Base-by-base conservation (phyloP, 2,888 invertebrate species). In the Empis stercorea region DNA sequence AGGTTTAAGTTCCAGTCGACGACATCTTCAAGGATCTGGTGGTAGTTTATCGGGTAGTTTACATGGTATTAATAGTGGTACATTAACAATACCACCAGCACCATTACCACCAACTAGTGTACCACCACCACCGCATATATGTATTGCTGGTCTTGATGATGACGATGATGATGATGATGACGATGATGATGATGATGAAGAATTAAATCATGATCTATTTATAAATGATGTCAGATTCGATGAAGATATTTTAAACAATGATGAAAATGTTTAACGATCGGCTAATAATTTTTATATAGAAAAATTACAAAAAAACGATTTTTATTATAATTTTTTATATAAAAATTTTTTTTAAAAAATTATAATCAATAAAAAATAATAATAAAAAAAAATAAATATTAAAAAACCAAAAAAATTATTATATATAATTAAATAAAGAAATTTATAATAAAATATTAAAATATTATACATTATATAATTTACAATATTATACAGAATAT, bases 41-140 rank as follows among this genome's bases (percentile, higher is more conserved):
- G 61, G 65, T 44, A 70, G 70, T 54, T 62, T 70, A 49, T 68
- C 70, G n/a, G 70, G 70, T 46, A 70, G 70, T 51, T 55, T 70
- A 45, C 69, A 69, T 49, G 68, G 68, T 51, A 65, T 70, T 32
- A 68, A 68, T 51, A 67, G 65, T 50, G 67, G 66, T 30, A 63
- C 59, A 20, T 52, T 70, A 48, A 62, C 66, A 50, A 69, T 70
- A 54, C 69, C 69, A 44, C 70, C 69, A 10, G 70, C 70, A 11
- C 69, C 70, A n/a, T 52, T 67, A 51, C 70, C 69, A 46, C 69
- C 69, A 17, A 66, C 67, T 30, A 66, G 65, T 49, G 65, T 70
- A 47, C 68, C 70, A 48, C 69, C 69, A 47, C 70, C 69, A 15
- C 70, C 70, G 10, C 69, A 70, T 49, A 66, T 70, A 42, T 69